Conservation (phyloP, 1,140 invertebrate genomes). For the Microplitis mediator region DNA sequence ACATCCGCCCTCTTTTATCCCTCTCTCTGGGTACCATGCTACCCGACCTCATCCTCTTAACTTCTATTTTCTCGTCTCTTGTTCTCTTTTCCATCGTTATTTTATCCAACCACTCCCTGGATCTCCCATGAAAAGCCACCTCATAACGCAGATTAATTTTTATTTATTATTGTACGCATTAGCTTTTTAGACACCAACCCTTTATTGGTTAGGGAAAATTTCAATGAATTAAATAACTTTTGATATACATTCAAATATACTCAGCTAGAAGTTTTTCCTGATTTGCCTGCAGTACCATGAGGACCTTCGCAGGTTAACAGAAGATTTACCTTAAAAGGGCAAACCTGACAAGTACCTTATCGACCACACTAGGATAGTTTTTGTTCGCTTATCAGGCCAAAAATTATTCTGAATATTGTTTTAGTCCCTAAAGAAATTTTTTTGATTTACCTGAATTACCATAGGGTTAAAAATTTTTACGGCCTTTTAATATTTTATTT, state of each 20-base stretch:
- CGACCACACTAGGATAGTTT: no score
- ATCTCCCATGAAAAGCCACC: background rate
- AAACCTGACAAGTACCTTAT: no score
- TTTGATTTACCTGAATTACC: no score
- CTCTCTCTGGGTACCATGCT: constrained; percentile 33
- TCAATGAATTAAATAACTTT: background rate
- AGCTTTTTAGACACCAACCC: constrained; percentile 9
- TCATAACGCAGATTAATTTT: no score
- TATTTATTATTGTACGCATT: background rate
- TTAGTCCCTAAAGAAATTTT: background rate
- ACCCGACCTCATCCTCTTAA: constrained; percentile 34
- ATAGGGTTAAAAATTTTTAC: no score
- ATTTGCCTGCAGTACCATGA: no score
- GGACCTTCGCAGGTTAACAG: no score
- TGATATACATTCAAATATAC: no score
- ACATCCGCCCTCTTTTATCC: constrained; percentile 63
- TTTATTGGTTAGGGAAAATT: background rate
- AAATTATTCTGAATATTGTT: background rate
- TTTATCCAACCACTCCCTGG: constrained; percentile 24
- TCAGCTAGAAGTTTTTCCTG: no score
- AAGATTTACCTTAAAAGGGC: no score
- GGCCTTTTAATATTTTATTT: no score
- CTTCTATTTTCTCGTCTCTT: constrained; percentile 20
- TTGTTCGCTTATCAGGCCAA: no score
- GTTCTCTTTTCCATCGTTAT: constrained; percentile 33